Evolutionary conservation across 2,113 vertebrate species (phyloP).

Genomic region (Microtus montanus): DNA sequence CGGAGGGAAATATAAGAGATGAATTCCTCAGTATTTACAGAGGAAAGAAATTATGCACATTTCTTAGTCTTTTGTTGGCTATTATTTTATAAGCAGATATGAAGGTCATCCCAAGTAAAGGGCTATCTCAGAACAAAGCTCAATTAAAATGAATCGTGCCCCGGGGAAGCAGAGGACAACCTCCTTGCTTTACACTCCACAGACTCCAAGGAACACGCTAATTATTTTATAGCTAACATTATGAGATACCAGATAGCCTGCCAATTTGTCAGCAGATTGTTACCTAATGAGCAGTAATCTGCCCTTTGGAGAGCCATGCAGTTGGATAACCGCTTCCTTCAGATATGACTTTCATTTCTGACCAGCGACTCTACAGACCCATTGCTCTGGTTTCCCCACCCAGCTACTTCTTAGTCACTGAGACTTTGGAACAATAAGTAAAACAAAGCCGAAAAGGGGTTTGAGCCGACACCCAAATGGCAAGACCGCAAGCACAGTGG

Average conservation of each 20-base stretch:
- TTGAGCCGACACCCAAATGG: not conserved
- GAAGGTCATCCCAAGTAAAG: not conserved
- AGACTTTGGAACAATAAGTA: not conserved
- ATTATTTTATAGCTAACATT: conserved; percentile 10
- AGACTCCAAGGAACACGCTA: not conserved
- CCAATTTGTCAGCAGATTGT: conserved; percentile 17
- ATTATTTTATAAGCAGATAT: not conserved
- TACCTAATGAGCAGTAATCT: conserved; percentile 25
- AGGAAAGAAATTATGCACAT: not conserved
- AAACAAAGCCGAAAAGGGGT: not conserved
- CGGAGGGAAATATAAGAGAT: not conserved
- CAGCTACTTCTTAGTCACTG: not conserved
- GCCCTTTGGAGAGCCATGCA: not conserved
- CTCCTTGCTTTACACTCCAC: not conserved
- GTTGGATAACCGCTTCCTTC: not conserved
- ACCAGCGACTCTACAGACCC: conserved; percentile 5
- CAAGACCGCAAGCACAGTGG: not conserved
- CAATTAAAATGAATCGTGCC: not conserved
- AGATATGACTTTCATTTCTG: not conserved
- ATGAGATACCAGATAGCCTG: not conserved
- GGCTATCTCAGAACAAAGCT: not conserved
- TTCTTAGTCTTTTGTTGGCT: not conserved
- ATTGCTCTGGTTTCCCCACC: not conserved
- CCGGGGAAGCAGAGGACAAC: not conserved
- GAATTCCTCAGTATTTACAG: not conserved